Evolutionary conservation across 1,140 invertebrate species (phyloP).

Genomic region (Drosophila guanche): DNA sequence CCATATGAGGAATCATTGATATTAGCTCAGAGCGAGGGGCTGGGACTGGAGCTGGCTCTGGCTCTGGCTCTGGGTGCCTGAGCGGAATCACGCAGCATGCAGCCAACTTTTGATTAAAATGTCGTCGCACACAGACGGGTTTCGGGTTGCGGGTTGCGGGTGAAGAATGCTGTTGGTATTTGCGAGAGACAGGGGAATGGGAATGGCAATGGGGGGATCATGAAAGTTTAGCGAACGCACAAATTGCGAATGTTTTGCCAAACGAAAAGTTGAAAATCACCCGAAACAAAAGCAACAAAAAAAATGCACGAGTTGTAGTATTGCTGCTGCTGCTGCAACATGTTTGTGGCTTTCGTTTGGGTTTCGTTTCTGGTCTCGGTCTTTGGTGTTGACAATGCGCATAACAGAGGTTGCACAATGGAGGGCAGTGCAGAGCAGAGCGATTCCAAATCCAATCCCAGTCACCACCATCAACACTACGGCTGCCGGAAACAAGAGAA

Average conservation of each 20-base stretch:
- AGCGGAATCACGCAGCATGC: constrained; percentile 44
- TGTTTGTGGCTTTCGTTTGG: constrained; percentile 59
- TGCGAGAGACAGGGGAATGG: background rate
- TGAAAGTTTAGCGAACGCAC: constrained; percentile 49
- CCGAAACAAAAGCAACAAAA: background rate
- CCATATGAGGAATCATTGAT: constrained; percentile 56
- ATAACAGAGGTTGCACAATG: constrained; percentile 59
- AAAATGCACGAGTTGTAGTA: constrained; percentile 43
- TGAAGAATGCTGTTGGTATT: too few relatives aligned
- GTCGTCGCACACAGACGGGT: constrained; percentile 30
- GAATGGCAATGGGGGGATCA: background rate
- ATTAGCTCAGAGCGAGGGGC: constrained; percentile 28
- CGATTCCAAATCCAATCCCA: constrained; percentile 53
- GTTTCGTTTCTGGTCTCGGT: constrained; percentile 1
- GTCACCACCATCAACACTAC: constrained; percentile 15
- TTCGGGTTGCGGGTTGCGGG: background rate
- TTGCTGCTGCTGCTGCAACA: constrained; percentile 62
- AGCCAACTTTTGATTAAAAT: constrained; percentile 77
- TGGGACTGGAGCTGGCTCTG: background rate
- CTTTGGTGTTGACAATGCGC: constrained; percentile 50
- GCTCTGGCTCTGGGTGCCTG: too few relatives aligned
- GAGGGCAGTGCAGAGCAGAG: constrained; percentile 30
- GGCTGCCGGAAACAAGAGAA: constrained; percentile 43
- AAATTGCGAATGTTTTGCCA: constrained; percentile 54
- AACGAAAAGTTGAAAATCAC: constrained; percentile 63